Conservation (phyloP, 2,888 invertebrate species). For the Megamerina dolium region DNA sequence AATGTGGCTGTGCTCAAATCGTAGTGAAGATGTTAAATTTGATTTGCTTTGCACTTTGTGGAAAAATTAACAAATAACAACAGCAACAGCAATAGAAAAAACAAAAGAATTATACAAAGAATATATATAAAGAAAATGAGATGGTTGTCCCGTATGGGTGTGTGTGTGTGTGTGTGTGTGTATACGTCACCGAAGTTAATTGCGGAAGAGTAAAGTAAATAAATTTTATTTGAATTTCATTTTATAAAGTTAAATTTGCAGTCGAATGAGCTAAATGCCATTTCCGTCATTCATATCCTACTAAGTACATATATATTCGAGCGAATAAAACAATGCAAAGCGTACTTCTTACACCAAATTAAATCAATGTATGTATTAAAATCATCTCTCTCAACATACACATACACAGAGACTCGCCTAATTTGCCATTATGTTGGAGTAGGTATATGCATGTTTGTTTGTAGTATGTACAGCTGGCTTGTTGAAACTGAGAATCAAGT, state of each 20-base stretch:
- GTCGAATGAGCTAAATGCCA: no score
- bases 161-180: no score
- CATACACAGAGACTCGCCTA: slow-evolving; percentile 23
- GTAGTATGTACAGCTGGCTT: not conserved
- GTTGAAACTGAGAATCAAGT: slow-evolving; percentile 2
- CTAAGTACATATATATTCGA: no score
- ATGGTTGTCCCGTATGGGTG: no score
- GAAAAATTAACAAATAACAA: slow-evolving; percentile 13
- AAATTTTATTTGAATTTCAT: slow-evolving; percentile 16
- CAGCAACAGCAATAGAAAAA: slow-evolving; percentile 1
- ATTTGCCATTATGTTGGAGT: slow-evolving; percentile 40
- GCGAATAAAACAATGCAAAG: no score
- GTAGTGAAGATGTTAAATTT: not conserved
- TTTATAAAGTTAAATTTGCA: slow-evolving; percentile 8
- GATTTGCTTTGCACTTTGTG: slow-evolving; percentile 3
- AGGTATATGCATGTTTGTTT: not conserved
- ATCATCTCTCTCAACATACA: slow-evolving; percentile 15
- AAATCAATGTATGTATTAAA: no score
- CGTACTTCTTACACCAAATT: no score
- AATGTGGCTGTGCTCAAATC: not conserved
- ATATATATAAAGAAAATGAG: no score
- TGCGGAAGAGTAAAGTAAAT: slow-evolving; percentile 10
- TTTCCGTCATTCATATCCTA: no score
- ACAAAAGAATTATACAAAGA: slow-evolving; percentile 4
- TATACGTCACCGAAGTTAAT: slow-evolving; percentile 4